Evolutionary conservation across 2,797 vertebrate species (phyloP).

Genomic region (Hylomyscus alleni): DNA sequence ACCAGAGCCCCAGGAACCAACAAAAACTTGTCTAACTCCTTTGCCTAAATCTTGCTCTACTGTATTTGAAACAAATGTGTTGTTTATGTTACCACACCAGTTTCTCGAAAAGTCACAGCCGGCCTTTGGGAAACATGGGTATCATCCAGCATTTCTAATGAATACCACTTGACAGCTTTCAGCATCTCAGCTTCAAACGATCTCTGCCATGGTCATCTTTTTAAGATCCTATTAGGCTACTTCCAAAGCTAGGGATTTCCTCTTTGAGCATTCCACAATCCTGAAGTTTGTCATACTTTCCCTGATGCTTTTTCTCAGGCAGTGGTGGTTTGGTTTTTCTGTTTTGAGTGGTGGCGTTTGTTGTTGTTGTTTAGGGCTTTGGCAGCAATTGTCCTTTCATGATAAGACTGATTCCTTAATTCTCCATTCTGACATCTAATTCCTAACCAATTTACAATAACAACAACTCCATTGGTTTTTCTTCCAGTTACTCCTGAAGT

Average conservation of each 20-base stretch:
- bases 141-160: neutral
- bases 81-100: neutral
- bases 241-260: neutral
- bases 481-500: neutral
- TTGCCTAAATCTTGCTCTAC: slow-evolving; percentile 3
- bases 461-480: neutral
- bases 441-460: neutral
- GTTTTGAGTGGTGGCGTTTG: neutral
- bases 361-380: neutral
- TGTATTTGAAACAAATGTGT: neutral
- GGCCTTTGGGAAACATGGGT: neutral
- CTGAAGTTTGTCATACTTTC: neutral
- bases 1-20: neutral
- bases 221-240: neutral
- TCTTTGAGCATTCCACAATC: neutral
- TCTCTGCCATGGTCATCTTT: neutral
- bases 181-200: neutral
- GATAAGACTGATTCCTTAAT: neutral
- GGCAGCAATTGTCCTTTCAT: neutral
- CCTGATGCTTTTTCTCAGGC: neutral
- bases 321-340: neutral
- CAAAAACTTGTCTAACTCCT: neutral
- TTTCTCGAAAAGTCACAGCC: neutral
- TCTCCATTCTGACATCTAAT: neutral
- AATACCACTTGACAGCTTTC: neutral